These are phyloP conservation scores for Allophyes oxyacanthae DNA, from an alignment of 2,888 invertebrate species.

Conservation along the genomic window DNA sequence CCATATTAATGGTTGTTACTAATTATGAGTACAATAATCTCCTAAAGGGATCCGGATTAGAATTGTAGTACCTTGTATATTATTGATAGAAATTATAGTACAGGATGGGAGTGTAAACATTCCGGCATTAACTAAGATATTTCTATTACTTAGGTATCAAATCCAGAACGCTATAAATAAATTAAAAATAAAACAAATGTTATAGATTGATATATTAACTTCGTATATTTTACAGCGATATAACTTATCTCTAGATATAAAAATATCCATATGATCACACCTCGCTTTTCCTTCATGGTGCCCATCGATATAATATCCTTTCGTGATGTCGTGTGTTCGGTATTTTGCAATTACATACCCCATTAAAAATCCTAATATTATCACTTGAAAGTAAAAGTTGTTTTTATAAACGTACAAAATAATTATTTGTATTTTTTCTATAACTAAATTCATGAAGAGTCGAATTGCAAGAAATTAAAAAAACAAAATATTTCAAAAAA, in stretches of 20 bases:
- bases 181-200: slow-evolving; percentile 55
- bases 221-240: slow-evolving; percentile 84
- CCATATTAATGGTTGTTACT: no score
- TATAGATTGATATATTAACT: slow-evolving; percentile 76
- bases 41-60: no score
- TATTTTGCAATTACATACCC: slow-evolving; percentile 19
- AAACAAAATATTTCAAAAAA: no score
- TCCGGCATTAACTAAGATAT: no score
- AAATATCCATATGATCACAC: slow-evolving; percentile 84
- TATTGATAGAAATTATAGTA: no score
- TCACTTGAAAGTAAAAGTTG: slow-evolving; percentile 3
- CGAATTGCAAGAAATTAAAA: no score
- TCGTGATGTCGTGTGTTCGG: slow-evolving; percentile 58
- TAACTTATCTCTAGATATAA: slow-evolving; percentile 85
- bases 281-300: slow-evolving; percentile 62
- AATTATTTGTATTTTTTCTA: not conserved
- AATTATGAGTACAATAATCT: no score
- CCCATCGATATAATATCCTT: slow-evolving; percentile 61
- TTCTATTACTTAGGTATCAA: no score
- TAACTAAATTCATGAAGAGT: no score
- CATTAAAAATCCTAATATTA: not conserved
- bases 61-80: no score
- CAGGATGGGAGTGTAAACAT: no score
- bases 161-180: no score
- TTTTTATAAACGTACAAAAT: not conserved